Evolutionary conservation across 2,888 invertebrate genomes (phyloP), one percentile per base, ranked within the genome.

Genomic region (Phortica okadai): DNA sequence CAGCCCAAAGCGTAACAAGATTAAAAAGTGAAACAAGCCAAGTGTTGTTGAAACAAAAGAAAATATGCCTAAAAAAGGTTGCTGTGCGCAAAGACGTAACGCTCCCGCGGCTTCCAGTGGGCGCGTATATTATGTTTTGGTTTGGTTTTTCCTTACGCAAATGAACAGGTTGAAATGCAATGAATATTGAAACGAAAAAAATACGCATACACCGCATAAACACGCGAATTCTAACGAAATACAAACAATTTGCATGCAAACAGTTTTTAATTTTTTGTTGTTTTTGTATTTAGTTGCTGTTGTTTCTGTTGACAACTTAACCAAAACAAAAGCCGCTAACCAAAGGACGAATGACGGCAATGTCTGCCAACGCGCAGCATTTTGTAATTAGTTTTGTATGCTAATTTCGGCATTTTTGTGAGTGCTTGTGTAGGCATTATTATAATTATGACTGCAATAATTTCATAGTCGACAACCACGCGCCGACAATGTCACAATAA

Each of bases 1-100:
- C 73, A 59, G 44, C 67, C 67, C 8, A 59, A 56, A 73, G 73
- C 58, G 42, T 75, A 82, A 76, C 54, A 73, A 78, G 78, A 80
- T 85, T 83, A 79, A 79, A 79, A 79, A 78, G 74, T 78, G 74
- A 79, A 85, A 76, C 6, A 50, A 50, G 50, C 78, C 78, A 80
- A 79, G 79, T 80, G 79, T 82, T 8, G 50, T 50, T 6, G 14
- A 50, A 50, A 50, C 16, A 59, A 77, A 77, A 76, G 59, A 77
- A 76, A 76, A 56, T 21, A 69, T n/a, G 42, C 25, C 25, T 56
- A 33, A 45, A 69, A 64, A 54, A 50, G 67, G 11, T 16, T 16
- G 42, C 33, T 33, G 33, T 33, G 33, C 33, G 33, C 33, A 33
- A 33, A 33, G 33, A 4, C 33, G 33, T 33, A 33, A 4, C 33